Percentiles rank a stretch among this genome's conserved stretches.
phyloP scores from a whole-genome alignment of 2,797 vertebrate genomes.

The Phoxinus dragarum region DNA sequence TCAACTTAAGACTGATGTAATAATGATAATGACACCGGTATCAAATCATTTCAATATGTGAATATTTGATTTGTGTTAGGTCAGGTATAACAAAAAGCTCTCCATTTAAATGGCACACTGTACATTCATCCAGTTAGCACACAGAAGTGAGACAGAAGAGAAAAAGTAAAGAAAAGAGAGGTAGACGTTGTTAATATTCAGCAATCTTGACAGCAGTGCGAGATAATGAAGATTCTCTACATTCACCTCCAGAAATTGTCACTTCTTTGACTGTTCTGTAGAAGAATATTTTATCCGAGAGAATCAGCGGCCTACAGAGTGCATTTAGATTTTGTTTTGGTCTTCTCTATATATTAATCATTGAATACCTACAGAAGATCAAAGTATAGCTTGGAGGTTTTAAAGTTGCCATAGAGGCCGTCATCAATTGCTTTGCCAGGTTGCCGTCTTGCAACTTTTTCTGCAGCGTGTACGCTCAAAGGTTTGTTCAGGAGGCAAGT shows the following conservation, averaged over 20 bases:
- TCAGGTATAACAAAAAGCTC: background rate
- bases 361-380: conserved; percentile 25
- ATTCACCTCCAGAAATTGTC: conserved; percentile 38
- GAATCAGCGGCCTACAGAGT: background rate
- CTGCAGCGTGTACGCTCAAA: background rate
- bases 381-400: conserved; percentile 31
- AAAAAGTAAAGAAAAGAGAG: conserved; percentile 21
- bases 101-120: background rate
- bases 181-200: conserved; percentile 29
- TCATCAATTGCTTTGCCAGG: background rate
- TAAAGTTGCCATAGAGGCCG: background rate
- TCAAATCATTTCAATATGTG: background rate
- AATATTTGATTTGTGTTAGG: background rate
- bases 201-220: conserved; percentile 20
- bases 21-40: background rate
- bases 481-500: background rate
- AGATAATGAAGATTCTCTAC: conserved; percentile 27
- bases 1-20: background rate
- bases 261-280: conserved; percentile 13
- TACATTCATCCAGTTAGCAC: background rate
- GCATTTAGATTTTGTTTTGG: conserved; percentile 18
- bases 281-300: background rate
- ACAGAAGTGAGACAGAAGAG: conserved; percentile 4
- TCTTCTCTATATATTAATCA: conserved; percentile 24
- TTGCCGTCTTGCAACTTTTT: background rate